Evolutionary conservation across 2,888 invertebrate genomes (phyloP).

Genomic region (Scotopteryx bipunctaria): DNA sequence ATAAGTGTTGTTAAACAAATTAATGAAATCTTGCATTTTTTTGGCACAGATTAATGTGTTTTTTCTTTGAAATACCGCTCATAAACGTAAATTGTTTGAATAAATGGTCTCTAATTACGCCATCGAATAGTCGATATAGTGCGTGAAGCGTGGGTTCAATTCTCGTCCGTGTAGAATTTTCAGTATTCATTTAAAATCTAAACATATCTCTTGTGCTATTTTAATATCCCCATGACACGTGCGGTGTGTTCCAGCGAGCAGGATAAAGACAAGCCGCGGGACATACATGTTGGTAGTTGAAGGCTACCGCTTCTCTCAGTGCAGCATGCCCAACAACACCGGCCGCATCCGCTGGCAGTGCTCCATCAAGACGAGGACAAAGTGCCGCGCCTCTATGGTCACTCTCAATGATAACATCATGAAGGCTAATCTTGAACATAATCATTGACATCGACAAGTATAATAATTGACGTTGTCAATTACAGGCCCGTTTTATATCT

Average conservation of each 20-base stretch:
- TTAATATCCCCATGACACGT: not conserved
- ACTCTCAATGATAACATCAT: slow-evolving; percentile 37
- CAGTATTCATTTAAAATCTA: too few species aligned
- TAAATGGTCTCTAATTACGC: too few species aligned
- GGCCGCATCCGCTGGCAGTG: slow-evolving; percentile 44
- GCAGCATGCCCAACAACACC: slow-evolving; percentile 43
- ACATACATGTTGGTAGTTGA: slow-evolving; percentile 54
- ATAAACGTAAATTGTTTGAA: too few species aligned
- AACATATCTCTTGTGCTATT: not conserved
- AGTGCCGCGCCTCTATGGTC: slow-evolving; percentile 46
- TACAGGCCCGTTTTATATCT: too few species aligned
- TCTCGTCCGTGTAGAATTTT: too few species aligned
- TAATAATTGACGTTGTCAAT: too few species aligned
- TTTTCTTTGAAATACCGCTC: too few species aligned
- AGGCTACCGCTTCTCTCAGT: slow-evolving; percentile 55
- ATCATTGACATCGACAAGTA: slow-evolving; percentile 30
- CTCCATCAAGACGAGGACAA: slow-evolving; percentile 43
- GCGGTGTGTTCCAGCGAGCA: slow-evolving; percentile 47
- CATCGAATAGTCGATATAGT: too few species aligned
- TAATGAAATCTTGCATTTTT: too few species aligned
- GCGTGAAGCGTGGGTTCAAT: too few species aligned
- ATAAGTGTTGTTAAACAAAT: too few species aligned
- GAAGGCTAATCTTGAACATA: slow-evolving; percentile 37
- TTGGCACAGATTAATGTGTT: too few species aligned
- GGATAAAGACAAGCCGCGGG: slow-evolving; percentile 50